These are phyloP conservation scores for Lipophrys pholis DNA, from an alignment of 2,113 vertebrate species.

Conservation along the genomic window DNA sequence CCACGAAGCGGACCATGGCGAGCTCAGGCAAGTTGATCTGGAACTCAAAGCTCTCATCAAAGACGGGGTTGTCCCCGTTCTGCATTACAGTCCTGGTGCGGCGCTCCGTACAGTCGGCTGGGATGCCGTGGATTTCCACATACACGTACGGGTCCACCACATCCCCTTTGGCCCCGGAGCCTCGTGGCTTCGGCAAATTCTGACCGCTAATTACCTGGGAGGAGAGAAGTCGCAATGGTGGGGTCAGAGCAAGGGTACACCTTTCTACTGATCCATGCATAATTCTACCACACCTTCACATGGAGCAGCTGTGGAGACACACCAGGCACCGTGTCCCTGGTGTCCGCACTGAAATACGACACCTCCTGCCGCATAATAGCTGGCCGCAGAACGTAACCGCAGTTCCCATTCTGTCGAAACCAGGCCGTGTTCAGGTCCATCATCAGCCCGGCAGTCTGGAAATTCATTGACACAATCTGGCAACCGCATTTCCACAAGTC, in stretches of 20 bases:
- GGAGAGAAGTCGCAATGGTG: neutral
- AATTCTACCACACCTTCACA: slow-evolving; percentile 68
- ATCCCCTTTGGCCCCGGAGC: slow-evolving; percentile 93
- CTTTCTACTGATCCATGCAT: neutral
- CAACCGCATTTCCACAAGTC: slow-evolving; percentile 97
- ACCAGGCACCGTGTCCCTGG: slow-evolving; percentile 92
- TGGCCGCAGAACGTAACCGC: slow-evolving; percentile 92
- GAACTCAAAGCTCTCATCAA: slow-evolving; percentile 97
- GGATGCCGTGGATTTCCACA: slow-evolving; percentile 95
- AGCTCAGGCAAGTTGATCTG: slow-evolving; percentile 95
- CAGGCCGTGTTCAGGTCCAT: slow-evolving; percentile 96
- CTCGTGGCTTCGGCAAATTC: slow-evolving; percentile 93
- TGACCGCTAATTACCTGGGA: slow-evolving; percentile 94
- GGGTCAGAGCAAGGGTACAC: neutral
- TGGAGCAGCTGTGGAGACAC: slow-evolving; percentile 95
- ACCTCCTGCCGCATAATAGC: slow-evolving; percentile 96
- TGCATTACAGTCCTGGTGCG: slow-evolving; percentile 94
- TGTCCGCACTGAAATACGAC: slow-evolving; percentile 94
- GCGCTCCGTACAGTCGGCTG: slow-evolving; percentile 93
- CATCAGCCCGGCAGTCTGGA: slow-evolving; percentile 94
- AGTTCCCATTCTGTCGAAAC: slow-evolving; percentile 95
- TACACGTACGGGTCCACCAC: slow-evolving; percentile 95
- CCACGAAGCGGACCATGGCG: slow-evolving; percentile 95
- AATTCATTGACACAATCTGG: slow-evolving; percentile 96
- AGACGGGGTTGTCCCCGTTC: slow-evolving; percentile 94